Percentiles rank a stretch among this genome's conserved stretches.
These are phyloP conservation scores for Sacculina carcini DNA, from an alignment of 2,888 invertebrate species.

Conservation along the genomic window DNA sequence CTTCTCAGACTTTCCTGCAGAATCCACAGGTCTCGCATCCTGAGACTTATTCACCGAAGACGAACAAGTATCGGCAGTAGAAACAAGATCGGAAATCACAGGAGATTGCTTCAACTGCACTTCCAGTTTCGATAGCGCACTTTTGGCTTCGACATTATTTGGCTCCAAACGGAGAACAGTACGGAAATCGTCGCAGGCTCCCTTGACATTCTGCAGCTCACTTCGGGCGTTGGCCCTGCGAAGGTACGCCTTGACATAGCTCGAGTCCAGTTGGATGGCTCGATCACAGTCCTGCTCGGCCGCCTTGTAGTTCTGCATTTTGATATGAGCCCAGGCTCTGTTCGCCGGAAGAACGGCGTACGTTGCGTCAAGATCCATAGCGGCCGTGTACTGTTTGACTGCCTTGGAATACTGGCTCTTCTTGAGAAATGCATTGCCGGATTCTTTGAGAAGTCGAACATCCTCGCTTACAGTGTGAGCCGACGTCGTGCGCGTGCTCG, in stretches of 20 bases:
- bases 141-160: constrained; percentile 38
- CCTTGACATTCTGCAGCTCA: constrained; percentile 36
- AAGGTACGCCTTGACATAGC: constrained; percentile 21
- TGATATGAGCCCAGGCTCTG: constrained; percentile 59
- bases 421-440: constrained; percentile 27
- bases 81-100: too few relatives aligned
- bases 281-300: constrained; percentile 22
- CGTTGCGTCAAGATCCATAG: constrained; percentile 19
- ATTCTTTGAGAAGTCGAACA: constrained; percentile 28
- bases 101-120: constrained; percentile 24
- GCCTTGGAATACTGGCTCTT: constrained; percentile 19
- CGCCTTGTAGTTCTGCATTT: constrained; percentile 38
- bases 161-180: constrained; percentile 48
- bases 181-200: constrained; percentile 42
- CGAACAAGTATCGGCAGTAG: too few relatives aligned
- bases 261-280: constrained; percentile 20
- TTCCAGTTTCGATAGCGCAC: constrained; percentile 30
- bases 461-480: constrained; percentile 2
- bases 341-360: constrained; percentile 60
- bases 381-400: constrained; percentile 21
- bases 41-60: background rate
- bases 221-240: constrained; percentile 26
- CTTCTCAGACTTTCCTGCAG: background rate
- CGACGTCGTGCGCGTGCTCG: constrained; percentile 20
- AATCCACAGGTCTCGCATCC: background rate